Percentiles rank a stretch among this genome's conserved stretches.
These are phyloP conservation scores for Mesochorus sp. DNA, from an alignment of 2,888 invertebrate species.

Conservation along the genomic window DNA sequence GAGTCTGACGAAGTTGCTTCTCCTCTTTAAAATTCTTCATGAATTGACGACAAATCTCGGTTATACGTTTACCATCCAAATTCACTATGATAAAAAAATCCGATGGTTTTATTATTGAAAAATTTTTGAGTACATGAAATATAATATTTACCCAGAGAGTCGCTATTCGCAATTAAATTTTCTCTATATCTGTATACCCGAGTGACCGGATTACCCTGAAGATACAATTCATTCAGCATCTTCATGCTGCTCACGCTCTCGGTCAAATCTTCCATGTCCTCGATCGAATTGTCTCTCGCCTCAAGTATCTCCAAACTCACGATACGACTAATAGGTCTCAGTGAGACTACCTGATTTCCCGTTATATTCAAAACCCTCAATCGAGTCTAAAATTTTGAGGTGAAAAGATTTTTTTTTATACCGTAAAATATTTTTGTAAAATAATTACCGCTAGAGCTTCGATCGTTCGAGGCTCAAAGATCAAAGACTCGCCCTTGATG, in stretches of 20 bases:
- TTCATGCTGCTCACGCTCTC: constrained; percentile 84
- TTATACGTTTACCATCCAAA: constrained; percentile 85
- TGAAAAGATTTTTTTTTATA: background rate
- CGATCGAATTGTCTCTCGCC: constrained; percentile 85
- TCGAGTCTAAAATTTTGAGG: constrained; percentile 81
- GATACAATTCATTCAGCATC: constrained; percentile 84
- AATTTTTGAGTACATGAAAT: background rate
- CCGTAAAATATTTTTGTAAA: too few relatives aligned
- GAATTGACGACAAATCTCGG: constrained; percentile 85
- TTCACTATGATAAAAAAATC: constrained; percentile 81
- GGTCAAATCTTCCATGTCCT: constrained; percentile 84
- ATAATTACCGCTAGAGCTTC: constrained; percentile 84
- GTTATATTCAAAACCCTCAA: constrained; percentile 86
- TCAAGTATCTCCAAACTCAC: constrained; percentile 84
- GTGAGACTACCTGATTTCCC: constrained; percentile 85
- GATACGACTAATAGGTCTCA: constrained; percentile 84
- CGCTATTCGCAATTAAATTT: constrained; percentile 86
- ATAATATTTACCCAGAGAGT: constrained; percentile 83
- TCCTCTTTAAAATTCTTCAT: constrained; percentile 86
- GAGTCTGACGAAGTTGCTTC: constrained; percentile 79
- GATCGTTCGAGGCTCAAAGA: constrained; percentile 87
- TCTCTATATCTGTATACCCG: constrained; percentile 87
- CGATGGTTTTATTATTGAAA: background rate
- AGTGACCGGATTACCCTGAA: constrained; percentile 86
- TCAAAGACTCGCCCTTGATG: constrained; percentile 84